These are phyloP conservation scores for Myodes glareolus DNA, from an alignment of 2,113 vertebrate genomes.

Conservation along the genomic window DNA sequence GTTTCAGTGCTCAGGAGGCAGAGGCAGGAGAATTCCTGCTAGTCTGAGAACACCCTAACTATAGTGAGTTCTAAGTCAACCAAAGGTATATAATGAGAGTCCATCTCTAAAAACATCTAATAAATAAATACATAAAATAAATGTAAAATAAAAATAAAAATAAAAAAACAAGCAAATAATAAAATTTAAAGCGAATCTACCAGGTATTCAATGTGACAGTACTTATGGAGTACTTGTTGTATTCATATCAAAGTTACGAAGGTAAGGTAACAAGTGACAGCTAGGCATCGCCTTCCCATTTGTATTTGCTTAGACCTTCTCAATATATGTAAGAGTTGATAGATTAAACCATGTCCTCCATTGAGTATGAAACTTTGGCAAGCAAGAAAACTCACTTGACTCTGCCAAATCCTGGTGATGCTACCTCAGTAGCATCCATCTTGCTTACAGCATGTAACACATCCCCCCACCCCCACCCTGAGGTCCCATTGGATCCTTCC, in stretches of 20 bases:
- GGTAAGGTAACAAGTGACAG: background rate
- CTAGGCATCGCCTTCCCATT: background rate
- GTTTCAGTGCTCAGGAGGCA: background rate
- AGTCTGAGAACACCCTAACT: background rate
- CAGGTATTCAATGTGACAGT: background rate
- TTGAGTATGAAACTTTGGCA: background rate
- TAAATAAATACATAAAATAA: background rate
- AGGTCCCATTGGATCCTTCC: background rate
- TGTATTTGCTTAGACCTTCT: background rate
- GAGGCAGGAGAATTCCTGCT: background rate
- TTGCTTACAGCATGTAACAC: background rate
- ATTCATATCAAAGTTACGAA: background rate
- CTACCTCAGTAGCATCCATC: background rate
- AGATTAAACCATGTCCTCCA: background rate
- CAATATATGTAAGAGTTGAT: background rate
- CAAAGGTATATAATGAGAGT: background rate
- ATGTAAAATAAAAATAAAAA: background rate
- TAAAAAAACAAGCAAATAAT: no score
- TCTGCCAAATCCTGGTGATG: background rate
- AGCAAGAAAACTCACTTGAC: background rate
- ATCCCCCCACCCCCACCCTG: background rate
- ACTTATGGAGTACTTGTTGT: background rate
- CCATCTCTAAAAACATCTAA: background rate
- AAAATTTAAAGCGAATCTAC: background rate
- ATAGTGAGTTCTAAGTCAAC: background rate